Evolutionary conservation across 2,888 invertebrate genomes (phyloP), one percentile per base, ranked within the genome.

Genomic region (Tenthredo livida): DNA sequence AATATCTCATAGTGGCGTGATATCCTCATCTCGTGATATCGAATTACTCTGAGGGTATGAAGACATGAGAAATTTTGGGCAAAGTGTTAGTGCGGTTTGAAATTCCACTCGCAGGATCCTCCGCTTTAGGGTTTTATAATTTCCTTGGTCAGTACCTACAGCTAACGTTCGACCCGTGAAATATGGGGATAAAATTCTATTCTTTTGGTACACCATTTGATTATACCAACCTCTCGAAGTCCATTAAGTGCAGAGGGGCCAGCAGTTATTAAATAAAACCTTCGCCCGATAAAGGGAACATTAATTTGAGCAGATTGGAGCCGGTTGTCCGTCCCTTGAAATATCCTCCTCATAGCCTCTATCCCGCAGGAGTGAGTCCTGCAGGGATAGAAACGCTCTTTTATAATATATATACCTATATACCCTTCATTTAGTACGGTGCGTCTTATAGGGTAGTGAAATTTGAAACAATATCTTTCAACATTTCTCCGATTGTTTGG

Each of bases 271-370:
- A 80, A 80, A 80, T 80, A 80, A 80, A 80, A 77, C 61, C 80
- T 80, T 80, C 80, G 80, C 58, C 58, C 80, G 58, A 80, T 80
- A 80, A 80, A 80, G 80, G 80, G 80, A 80, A 80, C 80, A 80
- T 80, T 80, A 80, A 80, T 80, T 80, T 80, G 61, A 80, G 40
- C 80, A 80, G 80, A 80, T 80, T 80, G 58, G 80, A 61, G 43
- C 80, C 80, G 80, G 61, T 80, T 80, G 80, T 80, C 80, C 80
- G 80, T 80, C 40, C 80, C 80, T 58, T 80, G 80, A 80, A 80
- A 80, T 80, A 80, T 80, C 65, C 80, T 80, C 61, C 37, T 43
- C 73, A 47, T 43, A 54, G 6, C 40, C 17, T 40, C 72, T 40
- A 73, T 61, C 25, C 73, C 37, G 40, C 72, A 40, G 29, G 37